phyloP scores from a whole-genome alignment of 1,140 invertebrate species.

The Ooceraea biroi region DNA sequence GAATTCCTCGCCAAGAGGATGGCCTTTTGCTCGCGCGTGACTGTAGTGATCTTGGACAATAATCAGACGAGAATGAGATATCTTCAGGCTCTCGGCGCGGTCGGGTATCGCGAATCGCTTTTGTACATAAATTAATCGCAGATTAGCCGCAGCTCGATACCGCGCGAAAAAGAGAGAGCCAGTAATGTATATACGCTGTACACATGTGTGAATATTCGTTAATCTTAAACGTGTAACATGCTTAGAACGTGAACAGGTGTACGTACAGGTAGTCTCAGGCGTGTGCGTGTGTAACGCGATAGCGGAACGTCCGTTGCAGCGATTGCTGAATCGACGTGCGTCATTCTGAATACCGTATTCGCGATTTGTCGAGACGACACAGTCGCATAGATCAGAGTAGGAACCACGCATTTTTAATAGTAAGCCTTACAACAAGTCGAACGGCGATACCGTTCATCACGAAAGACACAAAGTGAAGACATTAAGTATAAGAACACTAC shows the following conservation, averaged over 20 bases:
- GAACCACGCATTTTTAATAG: not conserved
- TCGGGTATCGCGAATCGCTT: slow-evolving; percentile 61
- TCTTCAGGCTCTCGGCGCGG: slow-evolving; percentile 34
- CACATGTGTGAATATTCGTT: slow-evolving; percentile 77
- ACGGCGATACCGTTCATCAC: slow-evolving; percentile 59
- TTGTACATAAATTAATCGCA: slow-evolving; percentile 67
- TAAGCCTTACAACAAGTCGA: slow-evolving; percentile 45
- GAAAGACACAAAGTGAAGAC: slow-evolving; percentile 74
- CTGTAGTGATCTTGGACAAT: slow-evolving; percentile 77
- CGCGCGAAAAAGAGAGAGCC: slow-evolving; percentile 48
- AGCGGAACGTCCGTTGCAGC: slow-evolving; percentile 9
- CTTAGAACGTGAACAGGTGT: slow-evolving; percentile 26
- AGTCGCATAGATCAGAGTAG: not conserved
- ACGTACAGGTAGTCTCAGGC: slow-evolving; percentile 43
- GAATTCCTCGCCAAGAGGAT: slow-evolving; percentile 29
- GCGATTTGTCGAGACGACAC: slow-evolving; percentile 5
- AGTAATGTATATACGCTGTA: slow-evolving; percentile 77
- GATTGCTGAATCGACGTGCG: slow-evolving; percentile 9
- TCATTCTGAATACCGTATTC: slow-evolving; percentile 16
- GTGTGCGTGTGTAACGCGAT: slow-evolving; percentile 42
- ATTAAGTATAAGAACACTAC: slow-evolving; percentile 16
- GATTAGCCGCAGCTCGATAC: not conserved
- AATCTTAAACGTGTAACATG: slow-evolving; percentile 38
- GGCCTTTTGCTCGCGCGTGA: slow-evolving; percentile 63
- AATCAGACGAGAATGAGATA: slow-evolving; percentile 64